phyloP scores from a whole-genome alignment of 2,888 invertebrate species.

The Toxonevra muliebris region DNA sequence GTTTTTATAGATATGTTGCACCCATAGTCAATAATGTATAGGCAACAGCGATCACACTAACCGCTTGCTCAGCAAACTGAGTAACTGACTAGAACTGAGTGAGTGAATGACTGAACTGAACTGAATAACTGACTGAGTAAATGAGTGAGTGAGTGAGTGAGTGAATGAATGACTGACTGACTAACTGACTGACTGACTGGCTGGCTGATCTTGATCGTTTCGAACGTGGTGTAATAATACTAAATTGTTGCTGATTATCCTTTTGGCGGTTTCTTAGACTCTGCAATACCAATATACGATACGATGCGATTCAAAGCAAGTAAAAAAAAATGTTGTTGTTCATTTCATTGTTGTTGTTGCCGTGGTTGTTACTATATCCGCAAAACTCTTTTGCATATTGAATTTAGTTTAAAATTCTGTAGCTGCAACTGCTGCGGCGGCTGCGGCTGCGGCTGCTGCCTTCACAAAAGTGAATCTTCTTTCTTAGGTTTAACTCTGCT shows the following conservation, averaged over 20 bases:
- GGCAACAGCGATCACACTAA: no score
- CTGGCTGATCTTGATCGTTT: constrained; percentile 23
- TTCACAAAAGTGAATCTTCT: constrained; percentile 12
- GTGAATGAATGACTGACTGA: neutral
- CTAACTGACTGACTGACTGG: constrained; percentile 4
- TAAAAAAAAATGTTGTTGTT: constrained; percentile 1
- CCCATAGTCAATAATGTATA: no score
- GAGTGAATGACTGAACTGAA: no score
- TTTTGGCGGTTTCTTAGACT: constrained; percentile 55
- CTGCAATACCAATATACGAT: neutral
- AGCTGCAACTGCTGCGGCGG: neutral
- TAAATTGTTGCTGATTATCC: constrained; percentile 65
- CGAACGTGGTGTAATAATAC: constrained; percentile 63
- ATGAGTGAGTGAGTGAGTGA: neutral
- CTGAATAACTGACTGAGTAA: no score
- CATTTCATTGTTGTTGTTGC: constrained; percentile 25
- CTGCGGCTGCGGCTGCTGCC: neutral
- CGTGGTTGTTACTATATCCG: constrained; percentile 2
- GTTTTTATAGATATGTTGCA: no score
- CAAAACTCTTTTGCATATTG: constrained; percentile 17
- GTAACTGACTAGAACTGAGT: no score
- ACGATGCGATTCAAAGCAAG: constrained; percentile 13
- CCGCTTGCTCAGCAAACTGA: no score
- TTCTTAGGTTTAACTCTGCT: constrained; percentile 35
- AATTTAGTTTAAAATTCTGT: constrained; percentile 1